Conservation (phyloP, 2,888 invertebrate species). For the Unio pictorum region DNA sequence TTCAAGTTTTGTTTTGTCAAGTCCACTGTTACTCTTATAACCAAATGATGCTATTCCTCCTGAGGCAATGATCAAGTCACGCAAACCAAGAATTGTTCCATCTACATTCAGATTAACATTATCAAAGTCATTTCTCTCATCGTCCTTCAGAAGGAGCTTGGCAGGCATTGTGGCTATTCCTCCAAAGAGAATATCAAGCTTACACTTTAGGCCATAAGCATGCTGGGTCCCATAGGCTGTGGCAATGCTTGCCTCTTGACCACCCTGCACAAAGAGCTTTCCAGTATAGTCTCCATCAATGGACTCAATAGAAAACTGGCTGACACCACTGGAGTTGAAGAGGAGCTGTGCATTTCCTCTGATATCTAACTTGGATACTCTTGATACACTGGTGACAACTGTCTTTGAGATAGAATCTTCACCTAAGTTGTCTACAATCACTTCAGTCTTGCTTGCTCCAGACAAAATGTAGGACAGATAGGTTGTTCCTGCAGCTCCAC, state of each 20-base stretch:
- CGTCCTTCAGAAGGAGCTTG: slow-evolving; percentile 44
- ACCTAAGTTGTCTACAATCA: slow-evolving; percentile 36
- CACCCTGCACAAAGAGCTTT: slow-evolving; percentile 18
- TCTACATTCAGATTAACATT: slow-evolving; percentile 38
- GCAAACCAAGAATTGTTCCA: slow-evolving; percentile 39
- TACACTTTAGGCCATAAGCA: slow-evolving; percentile 44
- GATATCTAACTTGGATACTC: slow-evolving; percentile 27
- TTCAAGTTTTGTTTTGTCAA: slow-evolving; percentile 17
- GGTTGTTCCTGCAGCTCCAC: slow-evolving; percentile 52
- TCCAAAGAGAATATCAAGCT: slow-evolving; percentile 30
- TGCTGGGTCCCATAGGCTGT: slow-evolving; percentile 48
- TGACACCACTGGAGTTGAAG: slow-evolving; percentile 13
- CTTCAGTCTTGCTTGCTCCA: slow-evolving; percentile 20
- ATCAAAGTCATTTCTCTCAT: slow-evolving; percentile 16
- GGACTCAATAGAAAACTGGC: slow-evolving; percentile 19
- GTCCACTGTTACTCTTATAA: slow-evolving; percentile 33
- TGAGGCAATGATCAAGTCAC: slow-evolving; percentile 45
- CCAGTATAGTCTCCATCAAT: slow-evolving; percentile 49
- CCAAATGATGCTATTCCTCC: slow-evolving; percentile 39
- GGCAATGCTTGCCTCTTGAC: slow-evolving; percentile 42
- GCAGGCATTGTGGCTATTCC: slow-evolving; percentile 36
- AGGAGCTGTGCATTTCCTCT: slow-evolving; percentile 20
- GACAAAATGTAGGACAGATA: slow-evolving; percentile 35
- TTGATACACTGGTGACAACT: slow-evolving; percentile 11
- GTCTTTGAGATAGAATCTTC: slow-evolving; percentile 18